These are phyloP conservation scores for Ibidorhyncha struthersii DNA, from an alignment of 2,113 vertebrate genomes.

Conservation along the genomic window DNA sequence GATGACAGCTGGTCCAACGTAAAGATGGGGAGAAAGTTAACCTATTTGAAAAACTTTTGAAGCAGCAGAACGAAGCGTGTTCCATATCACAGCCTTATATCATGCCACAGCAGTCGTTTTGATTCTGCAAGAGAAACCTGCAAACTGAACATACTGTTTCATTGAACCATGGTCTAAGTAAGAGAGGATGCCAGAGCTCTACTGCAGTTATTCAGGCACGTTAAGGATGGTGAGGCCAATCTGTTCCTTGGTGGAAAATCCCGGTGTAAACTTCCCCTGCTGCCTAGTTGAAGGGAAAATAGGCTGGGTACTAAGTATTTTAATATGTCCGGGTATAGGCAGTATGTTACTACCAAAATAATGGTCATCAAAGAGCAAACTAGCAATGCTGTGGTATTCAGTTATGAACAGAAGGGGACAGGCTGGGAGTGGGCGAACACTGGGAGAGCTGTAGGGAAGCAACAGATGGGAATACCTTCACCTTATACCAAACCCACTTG, in stretches of 20 bases:
- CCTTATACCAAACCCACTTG: not conserved
- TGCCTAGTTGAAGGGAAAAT: not conserved
- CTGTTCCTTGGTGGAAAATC: not conserved
- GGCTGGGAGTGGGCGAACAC: not conserved
- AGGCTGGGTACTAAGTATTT: not conserved
- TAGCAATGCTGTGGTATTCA: not conserved
- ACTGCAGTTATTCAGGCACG: not conserved
- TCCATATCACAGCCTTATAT: not conserved
- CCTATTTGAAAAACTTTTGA: not conserved
- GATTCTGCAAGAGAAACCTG: not conserved
- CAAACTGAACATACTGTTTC: not conserved
- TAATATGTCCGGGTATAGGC: not conserved
- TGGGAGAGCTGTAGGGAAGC: not conserved
- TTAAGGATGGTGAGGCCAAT: not conserved
- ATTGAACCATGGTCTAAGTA: not conserved
- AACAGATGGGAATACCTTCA: not conserved
- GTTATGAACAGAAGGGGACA: not conserved
- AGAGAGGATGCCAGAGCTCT: not conserved
- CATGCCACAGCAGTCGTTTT: not conserved
- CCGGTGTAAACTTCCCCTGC: not conserved
- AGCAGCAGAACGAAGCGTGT: not conserved
- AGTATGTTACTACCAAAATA: not conserved
- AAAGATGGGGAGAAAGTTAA: not conserved
- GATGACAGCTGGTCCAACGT: slow-evolving; percentile 5
- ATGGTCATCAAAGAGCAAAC: not conserved